Evolutionary conservation across 2,113 vertebrate genomes (phyloP), one percentile per base, ranked within the genome.

Genomic region (Odontesthes bonariensis): DNA sequence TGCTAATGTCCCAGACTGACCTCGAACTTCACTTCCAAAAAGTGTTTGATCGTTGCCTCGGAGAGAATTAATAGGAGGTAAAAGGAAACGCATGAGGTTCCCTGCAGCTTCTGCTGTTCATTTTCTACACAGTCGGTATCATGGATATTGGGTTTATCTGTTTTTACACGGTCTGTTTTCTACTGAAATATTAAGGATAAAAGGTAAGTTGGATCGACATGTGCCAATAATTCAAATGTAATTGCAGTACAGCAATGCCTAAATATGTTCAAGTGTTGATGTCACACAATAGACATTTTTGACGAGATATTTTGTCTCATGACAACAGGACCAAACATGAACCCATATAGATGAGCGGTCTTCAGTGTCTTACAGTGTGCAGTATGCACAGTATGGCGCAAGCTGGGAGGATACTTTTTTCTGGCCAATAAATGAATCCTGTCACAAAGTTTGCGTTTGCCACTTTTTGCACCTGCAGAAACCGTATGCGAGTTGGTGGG

Each of bases 321-420:
- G 55, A 40, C 40, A 44, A 55, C 10, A 55, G 35, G 33, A 66
- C 17, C 51, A 54, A 54, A 35, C 56, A 49, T 58, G 22, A 69
- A 58, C 46, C 56, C 23, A 56, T 73, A 55, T 64, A 63, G 70
- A 19, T 63, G 31, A 55, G 8, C 23, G 31, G 5, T 6, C 6
- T 6, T 17, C 14, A 47, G 6, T 17, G 46, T 16, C 46, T 17
- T 47, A 0, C n/a, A n/a, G n/a, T n/a, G n/a, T n/a, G n/a, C n/a
- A n/a, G n/a, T n/a, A n/a, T n/a, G n/a, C n/a, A n/a, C n/a, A n/a
- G 17, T 47, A 17, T 17, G 16, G 17, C 46, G 0, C 46, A 47
- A 47, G 17, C 16, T 17, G 46, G 46, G 14, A 47, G 16, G 14
- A 47, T 4, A 13, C 40, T 12, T 44, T 13, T 2, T 44, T n/a